Evolutionary conservation across 2,888 invertebrate species (phyloP), one percentile per base, ranked within the genome.

Genomic region (Exocentrus adspersus): DNA sequence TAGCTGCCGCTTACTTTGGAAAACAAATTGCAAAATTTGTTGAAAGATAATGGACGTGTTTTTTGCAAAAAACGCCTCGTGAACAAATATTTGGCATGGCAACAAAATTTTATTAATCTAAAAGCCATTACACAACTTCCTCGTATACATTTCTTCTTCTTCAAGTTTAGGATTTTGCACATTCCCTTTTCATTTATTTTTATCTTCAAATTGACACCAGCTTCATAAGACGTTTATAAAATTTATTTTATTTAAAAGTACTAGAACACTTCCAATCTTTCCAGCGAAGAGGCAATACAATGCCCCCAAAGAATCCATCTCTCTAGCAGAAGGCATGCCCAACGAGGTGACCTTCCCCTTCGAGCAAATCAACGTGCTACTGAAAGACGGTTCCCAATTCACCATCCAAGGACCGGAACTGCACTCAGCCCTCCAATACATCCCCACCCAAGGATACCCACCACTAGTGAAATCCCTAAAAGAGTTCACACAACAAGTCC

Each of bases 321-420:
- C 90, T 0, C 78, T 91, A 20, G 91, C 90, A 0, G 90, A 91
- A 70, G 92, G 92, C 0, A 89, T 91, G 87, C 92, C 92, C 4
- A 91, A 91, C 75, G 90, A 91, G 65, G 82, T 85, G 6, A 87
- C 89, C 12, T 92, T 92, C 76, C 92, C 92, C 0, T 91, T 90
- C 78, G 84, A 85, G 62, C 85, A 86, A 30, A 84, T 91, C n/a
- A 83, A 85, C 20, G 77, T 92, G 37, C 85, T 85, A 62, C 80
- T 89, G 62, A 86, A 85, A 69, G 85, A 86, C 62, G 89, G 89
- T 0, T 81, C 83, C 0, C 77, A 78, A 0, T 78, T 90, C 56
- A 80, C 83, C 0, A 76, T 92, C 12, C 83, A 87, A 45, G 89
- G 87, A 0, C 80, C 83, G 43, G 86, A 88, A 52, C 81, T 93